Base-by-base conservation (phyloP, 2,888 invertebrate genomes). In the Psylliodes chrysocephalus region DNA sequence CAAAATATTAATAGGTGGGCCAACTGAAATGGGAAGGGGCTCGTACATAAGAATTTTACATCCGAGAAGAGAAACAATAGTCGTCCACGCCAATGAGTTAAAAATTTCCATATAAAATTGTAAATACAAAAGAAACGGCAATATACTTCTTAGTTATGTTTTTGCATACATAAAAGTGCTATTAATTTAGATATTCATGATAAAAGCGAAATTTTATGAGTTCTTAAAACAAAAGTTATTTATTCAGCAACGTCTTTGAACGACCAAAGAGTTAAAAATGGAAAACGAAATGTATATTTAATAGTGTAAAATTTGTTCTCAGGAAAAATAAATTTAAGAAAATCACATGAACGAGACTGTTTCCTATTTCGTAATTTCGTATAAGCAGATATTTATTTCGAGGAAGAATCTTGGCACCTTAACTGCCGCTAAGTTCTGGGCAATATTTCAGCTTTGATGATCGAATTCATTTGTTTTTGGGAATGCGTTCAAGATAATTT, bases 171-270 rank as follows among this genome's bases (percentile, higher is more conserved):
- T 47, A 47, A 47, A 47, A 47, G 22, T 47, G 47, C 25, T 47
- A 47, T 44, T 44, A 44, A 44, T 47, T 47, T 47, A 47, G 47
- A 47, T 47, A 47, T 47, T 47, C 47, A 47, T 22, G 47, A 47
- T 47, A 47, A 40, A 7, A 28, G 47, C 8, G 25, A 47, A 47
- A 22, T 47, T 47, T 47, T 47, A 47, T 47, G 47, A 25, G n/a
- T 47, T 47, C 47, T 47, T 47, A 47, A 47, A 19, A 47, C 25
- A 47, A 47, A n/a, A 47, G 47, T 47, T 47, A 47, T 47, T 47
- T 25, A 47, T 47, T 12, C 47, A 22, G 25, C 47, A 47, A 14
- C 14, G 47, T 12, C 25, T 47, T 47, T 47, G 25, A 47, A 47
- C 47, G n/a, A 47, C n/a, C 14, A 18, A 46, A 10, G 47, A 47